Evolutionary conservation across 2,797 vertebrate genomes (phyloP).

Genomic region (Zalophus californianus): DNA sequence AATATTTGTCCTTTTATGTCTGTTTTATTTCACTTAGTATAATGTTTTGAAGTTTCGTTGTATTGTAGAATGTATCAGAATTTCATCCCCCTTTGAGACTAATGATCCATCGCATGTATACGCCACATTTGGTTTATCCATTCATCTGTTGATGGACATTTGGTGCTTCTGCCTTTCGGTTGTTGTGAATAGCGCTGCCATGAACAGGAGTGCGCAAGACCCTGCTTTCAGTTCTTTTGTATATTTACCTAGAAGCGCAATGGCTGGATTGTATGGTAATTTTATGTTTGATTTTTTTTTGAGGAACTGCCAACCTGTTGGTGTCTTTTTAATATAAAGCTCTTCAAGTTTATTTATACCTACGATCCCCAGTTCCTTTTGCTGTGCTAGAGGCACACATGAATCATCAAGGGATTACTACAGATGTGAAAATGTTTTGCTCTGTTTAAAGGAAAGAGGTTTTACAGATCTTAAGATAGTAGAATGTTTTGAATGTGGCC

Average conservation of each 20-base stretch:
- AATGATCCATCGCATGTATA: background rate
- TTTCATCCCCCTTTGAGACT: background rate
- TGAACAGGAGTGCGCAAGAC: background rate
- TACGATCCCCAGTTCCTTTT: conserved; percentile 55
- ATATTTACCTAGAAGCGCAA: background rate
- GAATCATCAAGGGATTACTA: conserved; percentile 52
- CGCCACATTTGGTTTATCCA: background rate
- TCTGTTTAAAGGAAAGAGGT: conserved; percentile 57
- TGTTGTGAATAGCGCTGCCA: background rate
- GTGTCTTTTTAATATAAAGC: conserved; percentile 64
- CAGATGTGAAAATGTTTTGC: conserved; percentile 51
- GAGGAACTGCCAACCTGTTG: conserved; percentile 48
- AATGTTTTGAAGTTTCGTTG: background rate
- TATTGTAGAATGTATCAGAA: background rate
- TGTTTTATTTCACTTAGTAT: background rate
- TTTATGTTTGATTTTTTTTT: conserved; percentile 64
- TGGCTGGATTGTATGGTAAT: background rate
- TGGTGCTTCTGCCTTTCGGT: background rate
- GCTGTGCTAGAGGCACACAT: conserved; percentile 58
- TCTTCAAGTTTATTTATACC: conserved; percentile 68
- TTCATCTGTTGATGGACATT: background rate
- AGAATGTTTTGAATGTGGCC: conserved; percentile 31
- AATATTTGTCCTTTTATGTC: background rate
- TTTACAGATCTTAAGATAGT: conserved; percentile 15
- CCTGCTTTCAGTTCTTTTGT: background rate